Evolutionary conservation across 2,113 vertebrate genomes (phyloP).

Genomic region (Procapra przewalskii): DNA sequence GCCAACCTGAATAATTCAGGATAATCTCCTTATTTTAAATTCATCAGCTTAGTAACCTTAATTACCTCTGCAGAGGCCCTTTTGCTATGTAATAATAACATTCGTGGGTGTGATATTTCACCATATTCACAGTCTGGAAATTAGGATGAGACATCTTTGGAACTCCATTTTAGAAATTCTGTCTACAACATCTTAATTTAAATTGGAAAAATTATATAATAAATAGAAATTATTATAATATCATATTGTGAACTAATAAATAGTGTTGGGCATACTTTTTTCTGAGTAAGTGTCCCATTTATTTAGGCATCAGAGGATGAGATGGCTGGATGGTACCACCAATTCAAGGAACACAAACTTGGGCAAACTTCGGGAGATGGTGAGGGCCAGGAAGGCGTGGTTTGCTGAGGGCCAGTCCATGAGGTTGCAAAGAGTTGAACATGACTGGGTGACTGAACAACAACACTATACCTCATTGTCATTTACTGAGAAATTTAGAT

Average conservation of each 20-base stretch:
- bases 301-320: not conserved
- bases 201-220: conserved; percentile 4
- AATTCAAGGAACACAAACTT: not conserved
- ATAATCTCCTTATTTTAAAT: not conserved
- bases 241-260: not conserved
- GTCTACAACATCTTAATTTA: not conserved
- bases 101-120: not conserved
- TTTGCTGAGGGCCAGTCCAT: not conserved
- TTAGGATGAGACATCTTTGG: not conserved
- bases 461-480: not conserved
- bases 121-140: not conserved
- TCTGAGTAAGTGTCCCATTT: not conserved
- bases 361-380: not conserved
- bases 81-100: not conserved
- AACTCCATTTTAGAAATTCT: not conserved
- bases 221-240: not conserved
- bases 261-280: not conserved
- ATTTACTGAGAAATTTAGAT: not conserved
- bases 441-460: not conserved
- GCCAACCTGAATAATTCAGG: not conserved
- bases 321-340: not conserved
- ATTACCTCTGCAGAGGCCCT: not conserved
- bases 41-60: not conserved
- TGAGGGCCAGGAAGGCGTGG: not conserved
- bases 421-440: not conserved